phyloP scores from a whole-genome alignment of 2,888 invertebrate genomes.

The Lasioglossum pauxillum region DNA sequence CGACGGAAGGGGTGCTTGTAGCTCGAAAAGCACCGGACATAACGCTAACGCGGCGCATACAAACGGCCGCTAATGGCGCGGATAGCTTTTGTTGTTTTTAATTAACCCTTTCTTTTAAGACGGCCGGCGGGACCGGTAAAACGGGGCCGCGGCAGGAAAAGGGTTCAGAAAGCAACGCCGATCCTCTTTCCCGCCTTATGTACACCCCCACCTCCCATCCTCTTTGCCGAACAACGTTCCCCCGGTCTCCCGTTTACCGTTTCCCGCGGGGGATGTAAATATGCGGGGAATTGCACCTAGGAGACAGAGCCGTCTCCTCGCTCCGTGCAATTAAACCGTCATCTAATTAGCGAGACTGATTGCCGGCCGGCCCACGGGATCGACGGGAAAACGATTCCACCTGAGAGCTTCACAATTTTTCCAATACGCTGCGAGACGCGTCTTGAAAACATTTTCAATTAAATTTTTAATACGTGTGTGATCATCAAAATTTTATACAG shows the following conservation, averaged over 20 bases:
- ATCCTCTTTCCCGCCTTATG: slow-evolving; percentile 58
- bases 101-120: slow-evolving; percentile 84
- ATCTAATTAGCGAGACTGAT: slow-evolving; percentile 82
- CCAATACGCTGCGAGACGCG: background rate
- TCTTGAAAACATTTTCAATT: too few relatives aligned
- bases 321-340: slow-evolving; percentile 81
- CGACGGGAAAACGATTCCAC: slow-evolving; percentile 44
- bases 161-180: slow-evolving; percentile 59
- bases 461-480: background rate
- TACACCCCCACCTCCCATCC: slow-evolving; percentile 25
- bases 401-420: background rate
- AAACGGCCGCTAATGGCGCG: slow-evolving; percentile 84
- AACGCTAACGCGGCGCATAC: slow-evolving; percentile 83
- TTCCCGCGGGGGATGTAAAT: slow-evolving; percentile 83
- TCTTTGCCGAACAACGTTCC: slow-evolving; percentile 17
- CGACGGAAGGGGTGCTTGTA: slow-evolving; percentile 43
- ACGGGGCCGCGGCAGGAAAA: slow-evolving; percentile 65
- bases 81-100: slow-evolving; percentile 85
- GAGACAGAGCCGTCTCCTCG: slow-evolving; percentile 77
- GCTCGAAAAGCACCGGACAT: slow-evolving; percentile 75
- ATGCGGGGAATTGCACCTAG: slow-evolving; percentile 82
- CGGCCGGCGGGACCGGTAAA: slow-evolving; percentile 79
- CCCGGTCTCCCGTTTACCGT: slow-evolving; percentile 72
- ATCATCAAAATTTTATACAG: too few relatives aligned
- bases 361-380: slow-evolving; percentile 69